A percentile compares a stretch with the other conserved stretches of the same genome.
These are phyloP conservation scores for Chelon labrosus DNA, from an alignment of 2,797 vertebrate genomes.

Conservation along the genomic window DNA sequence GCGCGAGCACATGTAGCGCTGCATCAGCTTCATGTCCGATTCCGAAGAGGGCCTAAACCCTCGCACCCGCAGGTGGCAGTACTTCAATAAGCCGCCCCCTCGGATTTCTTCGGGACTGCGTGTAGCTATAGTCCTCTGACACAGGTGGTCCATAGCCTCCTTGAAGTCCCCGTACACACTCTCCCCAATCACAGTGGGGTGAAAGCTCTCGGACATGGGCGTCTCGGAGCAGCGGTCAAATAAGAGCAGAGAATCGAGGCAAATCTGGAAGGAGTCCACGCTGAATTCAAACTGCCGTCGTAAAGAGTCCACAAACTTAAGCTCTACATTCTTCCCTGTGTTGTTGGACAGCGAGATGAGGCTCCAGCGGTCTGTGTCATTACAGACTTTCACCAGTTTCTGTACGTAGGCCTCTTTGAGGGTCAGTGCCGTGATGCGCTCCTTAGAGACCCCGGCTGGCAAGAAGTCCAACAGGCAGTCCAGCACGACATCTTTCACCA, in stretches of 20 bases:
- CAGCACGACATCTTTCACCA: conserved; percentile 94
- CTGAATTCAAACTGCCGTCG: conserved; percentile 98
- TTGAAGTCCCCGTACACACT: conserved; percentile 95
- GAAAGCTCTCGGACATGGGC: conserved; percentile 95
- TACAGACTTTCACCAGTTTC: conserved; percentile 98
- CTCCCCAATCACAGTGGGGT: conserved; percentile 93
- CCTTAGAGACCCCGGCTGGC: conserved; percentile 90
- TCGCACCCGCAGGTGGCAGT: conserved; percentile 94
- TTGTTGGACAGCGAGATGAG: conserved; percentile 98
- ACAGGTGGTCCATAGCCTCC: conserved; percentile 93
- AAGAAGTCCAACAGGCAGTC: conserved; percentile 96
- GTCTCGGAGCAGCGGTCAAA: conserved; percentile 93
- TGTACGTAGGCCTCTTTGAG: conserved; percentile 96
- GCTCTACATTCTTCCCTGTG: conserved; percentile 96
- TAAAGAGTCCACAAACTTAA: conserved; percentile 96
- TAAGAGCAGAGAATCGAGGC: conserved; percentile 93
- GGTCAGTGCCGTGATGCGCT: conserved; percentile 92
- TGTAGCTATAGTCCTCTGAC: conserved; percentile 91
- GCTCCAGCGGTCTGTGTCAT: conserved; percentile 96
- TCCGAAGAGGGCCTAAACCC: conserved; percentile 90
- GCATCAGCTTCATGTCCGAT: conserved; percentile 91
- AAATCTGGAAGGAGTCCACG: conserved; percentile 97
- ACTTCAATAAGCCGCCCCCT: conserved; percentile 95
- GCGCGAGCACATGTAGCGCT: conserved; percentile 98
- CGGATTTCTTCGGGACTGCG: conserved; percentile 95